Percentiles rank a stretch among this genome's conserved stretches.
Evolutionary conservation across 2,113 vertebrate species (phyloP).

Genomic region (Myiagra hebetior): DNA sequence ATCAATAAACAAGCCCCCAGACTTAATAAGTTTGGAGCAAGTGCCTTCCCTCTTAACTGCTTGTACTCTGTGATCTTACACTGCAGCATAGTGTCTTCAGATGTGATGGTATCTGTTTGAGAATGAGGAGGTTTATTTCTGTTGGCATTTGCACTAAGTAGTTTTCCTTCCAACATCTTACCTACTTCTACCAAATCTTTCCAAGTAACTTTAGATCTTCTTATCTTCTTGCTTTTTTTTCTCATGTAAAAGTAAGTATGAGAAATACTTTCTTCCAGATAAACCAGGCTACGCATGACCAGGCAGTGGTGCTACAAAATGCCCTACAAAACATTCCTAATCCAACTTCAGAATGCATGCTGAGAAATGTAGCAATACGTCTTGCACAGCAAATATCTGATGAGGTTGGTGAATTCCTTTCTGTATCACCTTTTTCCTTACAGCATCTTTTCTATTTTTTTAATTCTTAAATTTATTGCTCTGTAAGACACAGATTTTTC

Average conservation of each 20-base stretch:
- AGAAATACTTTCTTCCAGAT: constrained; percentile 78
- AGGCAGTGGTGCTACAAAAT: constrained; percentile 96
- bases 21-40: not conserved
- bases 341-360: constrained; percentile 97
- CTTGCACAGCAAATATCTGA: constrained; percentile 99
- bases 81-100: not conserved
- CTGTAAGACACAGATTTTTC: not conserved
- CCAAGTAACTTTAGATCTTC: not conserved
- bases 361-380: constrained; percentile 97
- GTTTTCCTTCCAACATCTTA: not conserved
- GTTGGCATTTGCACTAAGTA: not conserved
- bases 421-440: not conserved
- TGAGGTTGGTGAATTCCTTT: constrained; percentile 81
- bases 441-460: not conserved
- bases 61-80: not conserved
- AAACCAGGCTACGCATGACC: constrained; percentile 95
- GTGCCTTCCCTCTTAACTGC: not conserved
- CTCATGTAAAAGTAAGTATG: constrained; percentile 6
- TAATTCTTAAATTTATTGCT: not conserved
- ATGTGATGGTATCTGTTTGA: not conserved
- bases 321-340: constrained; percentile 99
- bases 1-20: not conserved
- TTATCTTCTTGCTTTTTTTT: not conserved
- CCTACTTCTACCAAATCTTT: not conserved
- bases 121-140: not conserved